A percentile compares a stretch with the other conserved stretches of the same genome.
phyloP scores from a whole-genome alignment of 2,797 vertebrate genomes.

The Balearica regulorum region DNA sequence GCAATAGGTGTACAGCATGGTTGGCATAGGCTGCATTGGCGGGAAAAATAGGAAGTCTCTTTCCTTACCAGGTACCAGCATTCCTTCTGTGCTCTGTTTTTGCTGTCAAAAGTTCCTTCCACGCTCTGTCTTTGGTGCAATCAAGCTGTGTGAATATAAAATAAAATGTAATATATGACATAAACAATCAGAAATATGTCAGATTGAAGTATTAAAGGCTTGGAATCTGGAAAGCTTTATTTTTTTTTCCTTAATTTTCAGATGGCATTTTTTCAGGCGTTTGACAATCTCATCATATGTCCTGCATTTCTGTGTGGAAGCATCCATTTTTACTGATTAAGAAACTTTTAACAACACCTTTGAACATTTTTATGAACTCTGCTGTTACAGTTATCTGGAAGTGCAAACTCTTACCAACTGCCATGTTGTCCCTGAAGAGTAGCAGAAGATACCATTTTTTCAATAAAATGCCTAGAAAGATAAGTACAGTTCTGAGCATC shows the following conservation, averaged over 20 bases:
- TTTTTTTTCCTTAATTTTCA: neutral
- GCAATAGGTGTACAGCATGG: neutral
- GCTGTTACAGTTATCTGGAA: neutral
- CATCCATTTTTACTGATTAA: neutral
- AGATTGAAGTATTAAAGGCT: neutral
- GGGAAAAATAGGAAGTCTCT: neutral
- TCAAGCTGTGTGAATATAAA: neutral
- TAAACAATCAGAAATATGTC: neutral
- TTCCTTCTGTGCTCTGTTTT: neutral
- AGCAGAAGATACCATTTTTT: neutral
- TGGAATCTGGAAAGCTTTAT: neutral
- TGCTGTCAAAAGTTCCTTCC: neutral
- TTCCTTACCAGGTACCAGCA: neutral
- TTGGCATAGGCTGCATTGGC: accelerated
- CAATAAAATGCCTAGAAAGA: neutral
- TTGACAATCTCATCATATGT: neutral
- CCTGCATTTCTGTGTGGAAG: neutral
- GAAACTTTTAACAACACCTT: neutral
- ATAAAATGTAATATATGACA: neutral
- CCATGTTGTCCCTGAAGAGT: neutral
- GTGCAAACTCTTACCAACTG: neutral
- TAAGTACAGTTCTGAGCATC: neutral
- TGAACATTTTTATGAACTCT: neutral
- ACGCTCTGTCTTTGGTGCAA: neutral
- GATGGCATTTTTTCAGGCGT: neutral